Base-by-base conservation (phyloP, 2,888 invertebrate species). In the Xestia c-nigrum region DNA sequence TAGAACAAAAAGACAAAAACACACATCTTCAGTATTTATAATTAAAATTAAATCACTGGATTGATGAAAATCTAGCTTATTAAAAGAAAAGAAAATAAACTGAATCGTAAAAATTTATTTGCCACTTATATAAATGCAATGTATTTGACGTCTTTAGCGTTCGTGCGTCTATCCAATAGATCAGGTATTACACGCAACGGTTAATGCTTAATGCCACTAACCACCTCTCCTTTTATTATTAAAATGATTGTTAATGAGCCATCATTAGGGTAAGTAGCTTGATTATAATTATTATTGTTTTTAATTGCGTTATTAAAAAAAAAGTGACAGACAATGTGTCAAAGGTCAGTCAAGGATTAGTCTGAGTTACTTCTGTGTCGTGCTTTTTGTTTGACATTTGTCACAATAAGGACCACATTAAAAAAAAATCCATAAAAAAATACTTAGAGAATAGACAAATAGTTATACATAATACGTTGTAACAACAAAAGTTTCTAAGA, bases 111-210 rank as follows among this genome's bases (percentile, higher is more conserved):
- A 0, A 64, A 40, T 78, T 19, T 57, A 50, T 50, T 43, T 43
- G 57, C 14, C 38, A 78, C 31, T 9, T 65, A 24, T 14, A 59
- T 65, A 65, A 72, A 66, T 66, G 55, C n/a, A 80, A 19, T 76
- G 40, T 14, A 10, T 19, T 64, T 68, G 6, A 50, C 61, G 12
- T 64, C 3, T n/a, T 31, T 31, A 68, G n/a, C 19, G n/a, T 72
- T 80, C 83, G 80, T 83, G 80, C 63, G 55, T 80, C 47, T 70
- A 55, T 75, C 24, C 21, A 72, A 76, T 72, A 72, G 40, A 72
- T 80, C 24, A 68, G 38, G 38, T 2, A 65, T 50, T 47, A 66
- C 78, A 78, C 66, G 81, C 66, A 78, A 73, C 38, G 21, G 21
- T 61, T 65, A 77, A 72, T 61, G 12, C 46, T 61, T 65, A 77